phyloP scores from a whole-genome alignment of 2,113 vertebrate species.

The Carlito syrichta region DNA sequence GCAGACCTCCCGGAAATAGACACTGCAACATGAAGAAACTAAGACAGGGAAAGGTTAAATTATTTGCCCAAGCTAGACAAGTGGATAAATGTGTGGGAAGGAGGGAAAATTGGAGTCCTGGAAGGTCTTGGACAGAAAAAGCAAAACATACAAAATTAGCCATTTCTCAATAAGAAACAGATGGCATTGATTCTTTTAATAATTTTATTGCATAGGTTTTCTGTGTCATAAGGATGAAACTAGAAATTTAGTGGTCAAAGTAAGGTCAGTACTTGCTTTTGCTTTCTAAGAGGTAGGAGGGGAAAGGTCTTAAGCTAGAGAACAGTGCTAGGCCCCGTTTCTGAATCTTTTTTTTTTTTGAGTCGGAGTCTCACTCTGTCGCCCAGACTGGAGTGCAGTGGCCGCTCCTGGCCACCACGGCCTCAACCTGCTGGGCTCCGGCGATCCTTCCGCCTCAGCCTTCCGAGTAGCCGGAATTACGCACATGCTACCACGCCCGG shows the following conservation, averaged over 20 bases:
- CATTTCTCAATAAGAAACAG: neutral
- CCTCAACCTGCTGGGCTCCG: too few relatives aligned
- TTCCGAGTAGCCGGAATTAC: too few relatives aligned
- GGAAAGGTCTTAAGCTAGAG: neutral
- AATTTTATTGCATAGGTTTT: neutral
- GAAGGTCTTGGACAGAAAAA: neutral
- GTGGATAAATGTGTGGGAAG: neutral
- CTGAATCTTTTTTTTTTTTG: neutral
- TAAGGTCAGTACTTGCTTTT: neutral
- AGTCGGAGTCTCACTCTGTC: too few relatives aligned
- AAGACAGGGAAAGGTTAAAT: neutral
- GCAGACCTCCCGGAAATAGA: neutral
- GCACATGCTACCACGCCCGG: too few relatives aligned
- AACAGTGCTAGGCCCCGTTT: neutral
- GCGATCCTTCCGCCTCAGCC: too few relatives aligned
- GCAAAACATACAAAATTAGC: neutral
- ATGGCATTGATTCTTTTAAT: neutral
- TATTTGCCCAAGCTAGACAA: neutral
- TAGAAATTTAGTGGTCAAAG: neutral
- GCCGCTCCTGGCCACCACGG: too few relatives aligned
- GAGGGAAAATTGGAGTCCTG: neutral
- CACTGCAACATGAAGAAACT: neutral
- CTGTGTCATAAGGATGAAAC: neutral
- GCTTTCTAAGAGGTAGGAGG: neutral
- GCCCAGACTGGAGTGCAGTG: too few relatives aligned